These are phyloP conservation scores for Aphodius granarius DNA, from an alignment of 2,888 invertebrate genomes.

Conservation along the genomic window DNA sequence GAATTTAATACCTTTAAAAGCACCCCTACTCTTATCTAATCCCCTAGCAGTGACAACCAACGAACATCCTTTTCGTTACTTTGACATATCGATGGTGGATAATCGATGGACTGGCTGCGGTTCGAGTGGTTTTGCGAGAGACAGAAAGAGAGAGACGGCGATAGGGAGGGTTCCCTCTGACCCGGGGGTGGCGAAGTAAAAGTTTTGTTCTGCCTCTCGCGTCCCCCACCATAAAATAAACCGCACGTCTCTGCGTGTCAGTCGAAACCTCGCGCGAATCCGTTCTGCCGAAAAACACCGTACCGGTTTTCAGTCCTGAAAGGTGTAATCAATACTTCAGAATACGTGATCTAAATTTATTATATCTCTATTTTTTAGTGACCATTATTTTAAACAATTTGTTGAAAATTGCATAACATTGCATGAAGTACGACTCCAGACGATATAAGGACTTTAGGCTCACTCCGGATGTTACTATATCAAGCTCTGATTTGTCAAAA, in stretches of 20 bases:
- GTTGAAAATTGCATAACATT: no score
- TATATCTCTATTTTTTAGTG: neutral
- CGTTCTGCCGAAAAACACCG: neutral
- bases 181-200: neutral
- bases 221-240: neutral
- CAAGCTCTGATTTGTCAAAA: no score
- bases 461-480: no score
- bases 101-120: conserved; percentile 5
- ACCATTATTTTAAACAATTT: no score
- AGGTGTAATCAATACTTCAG: neutral
- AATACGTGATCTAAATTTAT: neutral
- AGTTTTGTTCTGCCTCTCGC: neutral
- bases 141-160: neutral
- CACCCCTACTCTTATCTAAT: conserved; percentile 7
- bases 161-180: neutral
- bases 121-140: neutral
- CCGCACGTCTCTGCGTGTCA: neutral
- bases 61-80: conserved; percentile 10
- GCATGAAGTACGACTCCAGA: no score
- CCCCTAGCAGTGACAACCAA: neutral
- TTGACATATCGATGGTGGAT: conserved; percentile 4
- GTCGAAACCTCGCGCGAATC: neutral
- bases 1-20: conserved; percentile 9
- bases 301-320: neutral
- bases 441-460: no score